Evolutionary conservation across 2,888 invertebrate genomes (phyloP).

Genomic region (Platycnemis pennipes): DNA sequence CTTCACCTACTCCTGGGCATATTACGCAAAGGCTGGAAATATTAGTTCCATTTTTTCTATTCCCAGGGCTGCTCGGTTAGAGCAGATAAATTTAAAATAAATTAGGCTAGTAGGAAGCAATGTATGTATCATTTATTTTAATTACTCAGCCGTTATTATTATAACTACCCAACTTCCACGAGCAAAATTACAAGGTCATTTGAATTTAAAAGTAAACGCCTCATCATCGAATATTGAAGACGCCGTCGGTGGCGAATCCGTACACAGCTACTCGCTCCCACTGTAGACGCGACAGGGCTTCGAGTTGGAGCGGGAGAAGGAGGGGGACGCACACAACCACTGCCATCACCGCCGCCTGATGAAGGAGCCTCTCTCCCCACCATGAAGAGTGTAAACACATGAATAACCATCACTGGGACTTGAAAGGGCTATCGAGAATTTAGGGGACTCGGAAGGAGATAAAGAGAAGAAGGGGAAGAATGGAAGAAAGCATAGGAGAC

Average conservation of each 20-base stretch:
- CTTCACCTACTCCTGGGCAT: no score
- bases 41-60: no score
- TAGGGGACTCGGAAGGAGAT: background rate
- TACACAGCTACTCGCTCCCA: background rate
- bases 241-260: background rate
- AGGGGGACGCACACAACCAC: background rate
- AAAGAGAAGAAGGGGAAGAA: background rate
- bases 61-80: no score
- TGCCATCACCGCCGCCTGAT: background rate
- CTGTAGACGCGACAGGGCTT: background rate
- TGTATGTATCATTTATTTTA: no score
- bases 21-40: no score
- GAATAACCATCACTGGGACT: slow-evolving; percentile 32
- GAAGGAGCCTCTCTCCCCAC: background rate
- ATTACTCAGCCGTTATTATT: no score
- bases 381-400: background rate
- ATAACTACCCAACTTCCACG: no score
- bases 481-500: background rate
- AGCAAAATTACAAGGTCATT: no score
- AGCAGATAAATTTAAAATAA: no score
- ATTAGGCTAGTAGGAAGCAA: no score
- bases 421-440: background rate
- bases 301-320: background rate
- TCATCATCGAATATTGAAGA: background rate
- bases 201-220: background rate